phyloP scores from a whole-genome alignment of 2,797 vertebrate species.

The Oreochromis mossambicus region DNA sequence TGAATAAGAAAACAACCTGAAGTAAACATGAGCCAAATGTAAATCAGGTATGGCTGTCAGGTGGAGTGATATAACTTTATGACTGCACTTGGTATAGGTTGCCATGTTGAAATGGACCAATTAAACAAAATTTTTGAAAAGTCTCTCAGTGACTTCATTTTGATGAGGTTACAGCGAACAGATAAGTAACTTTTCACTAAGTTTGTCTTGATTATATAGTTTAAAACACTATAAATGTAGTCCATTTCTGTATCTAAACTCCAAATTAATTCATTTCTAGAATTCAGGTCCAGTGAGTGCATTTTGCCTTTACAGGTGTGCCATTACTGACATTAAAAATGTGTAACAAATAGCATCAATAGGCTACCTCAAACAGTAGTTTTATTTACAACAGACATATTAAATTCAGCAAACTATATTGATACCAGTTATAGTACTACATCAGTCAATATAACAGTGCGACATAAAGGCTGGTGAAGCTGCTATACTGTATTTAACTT shows the following conservation, averaged over 20 bases:
- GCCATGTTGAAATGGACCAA: not conserved
- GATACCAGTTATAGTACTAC: not conserved
- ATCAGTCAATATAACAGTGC: conserved; percentile 7
- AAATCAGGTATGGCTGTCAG: not conserved
- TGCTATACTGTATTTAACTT: conserved; percentile 44
- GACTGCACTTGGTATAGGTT: not conserved
- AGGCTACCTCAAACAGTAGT: not conserved
- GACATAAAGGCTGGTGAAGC: conserved; percentile 20
- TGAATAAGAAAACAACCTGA: not conserved
- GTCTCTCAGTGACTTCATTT: not conserved
- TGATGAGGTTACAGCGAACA: not conserved
- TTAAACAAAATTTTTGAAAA: not conserved
- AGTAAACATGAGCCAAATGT: not conserved
- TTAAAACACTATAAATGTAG: not conserved
- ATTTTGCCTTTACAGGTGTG: not conserved
- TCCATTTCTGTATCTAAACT: not conserved
- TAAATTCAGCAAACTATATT: conserved; percentile 10
- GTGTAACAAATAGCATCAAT: not conserved
- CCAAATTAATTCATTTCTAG: not conserved
- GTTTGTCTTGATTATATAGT: not conserved
- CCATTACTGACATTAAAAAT: not conserved
- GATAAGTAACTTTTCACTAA: not conserved
- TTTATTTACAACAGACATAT: not conserved
- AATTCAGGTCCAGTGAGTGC: not conserved
- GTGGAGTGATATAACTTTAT: not conserved